phyloP scores from a whole-genome alignment of 2,113 vertebrate species.

The Tapirus terrestris region DNA sequence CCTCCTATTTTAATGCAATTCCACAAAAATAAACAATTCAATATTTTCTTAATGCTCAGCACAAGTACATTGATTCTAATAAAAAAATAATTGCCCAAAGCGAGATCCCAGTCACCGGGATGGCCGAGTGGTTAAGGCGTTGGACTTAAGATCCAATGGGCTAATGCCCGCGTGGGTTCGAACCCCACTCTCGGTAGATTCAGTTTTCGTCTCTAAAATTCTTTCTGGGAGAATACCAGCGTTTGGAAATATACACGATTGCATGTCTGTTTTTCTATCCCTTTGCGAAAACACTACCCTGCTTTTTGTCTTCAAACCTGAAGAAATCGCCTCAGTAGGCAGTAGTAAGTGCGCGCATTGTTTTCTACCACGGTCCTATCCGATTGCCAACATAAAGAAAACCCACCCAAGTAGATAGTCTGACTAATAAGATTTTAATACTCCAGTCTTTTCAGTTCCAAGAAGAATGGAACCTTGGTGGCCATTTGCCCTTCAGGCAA shows the following conservation, averaged over 20 bases:
- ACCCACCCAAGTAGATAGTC: background rate
- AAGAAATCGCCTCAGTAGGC: background rate
- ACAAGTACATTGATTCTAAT: background rate
- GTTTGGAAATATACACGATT: accelerated
- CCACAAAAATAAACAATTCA: accelerated
- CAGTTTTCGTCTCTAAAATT: accelerated
- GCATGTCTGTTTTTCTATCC: background rate
- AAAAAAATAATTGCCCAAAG: accelerated
- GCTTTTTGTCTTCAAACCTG: background rate
- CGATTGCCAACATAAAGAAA: background rate
- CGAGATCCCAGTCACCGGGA: accelerated
- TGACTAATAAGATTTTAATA: too few relatives aligned
- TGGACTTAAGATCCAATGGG: slow-evolving; percentile 77
- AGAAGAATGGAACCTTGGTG: background rate
- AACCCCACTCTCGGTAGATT: slow-evolving; percentile 53
- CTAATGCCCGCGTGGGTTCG: slow-evolving; percentile 65
- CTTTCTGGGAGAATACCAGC: accelerated
- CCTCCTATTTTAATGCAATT: background rate
- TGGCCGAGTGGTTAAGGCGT: slow-evolving; percentile 77
- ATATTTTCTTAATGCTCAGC: background rate
- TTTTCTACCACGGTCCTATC: background rate
- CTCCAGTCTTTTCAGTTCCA: background rate
- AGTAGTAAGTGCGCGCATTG: background rate
- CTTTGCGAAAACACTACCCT: background rate
- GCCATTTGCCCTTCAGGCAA: background rate